Conservation (phyloP, 2,113 vertebrate species). For the Cyanocitta stelleri region DNA sequence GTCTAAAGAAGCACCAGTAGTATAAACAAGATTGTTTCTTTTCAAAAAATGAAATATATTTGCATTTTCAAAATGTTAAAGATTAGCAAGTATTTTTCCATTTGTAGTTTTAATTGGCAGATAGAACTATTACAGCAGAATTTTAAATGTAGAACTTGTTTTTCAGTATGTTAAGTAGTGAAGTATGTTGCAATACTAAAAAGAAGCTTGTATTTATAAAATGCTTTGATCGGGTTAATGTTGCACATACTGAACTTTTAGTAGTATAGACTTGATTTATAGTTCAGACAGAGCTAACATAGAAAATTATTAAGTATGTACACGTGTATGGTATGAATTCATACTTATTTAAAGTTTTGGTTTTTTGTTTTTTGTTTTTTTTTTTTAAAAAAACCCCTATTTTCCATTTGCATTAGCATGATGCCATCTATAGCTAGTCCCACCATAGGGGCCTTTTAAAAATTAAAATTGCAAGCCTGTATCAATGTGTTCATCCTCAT, state of each 20-base stretch:
- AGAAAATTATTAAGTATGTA: conserved; percentile 22
- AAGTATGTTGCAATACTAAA: conserved; percentile 69
- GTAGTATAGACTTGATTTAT: conserved; percentile 62
- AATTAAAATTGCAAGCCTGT: conserved; percentile 69
- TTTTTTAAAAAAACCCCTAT: neutral
- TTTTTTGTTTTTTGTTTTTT: neutral
- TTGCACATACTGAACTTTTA: conserved; percentile 66
- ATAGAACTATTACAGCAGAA: conserved; percentile 62
- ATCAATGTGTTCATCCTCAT: conserved; percentile 64
- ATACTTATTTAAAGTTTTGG: conserved; percentile 61
- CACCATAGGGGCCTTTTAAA: conserved; percentile 60
- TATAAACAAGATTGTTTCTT: conserved; percentile 60
- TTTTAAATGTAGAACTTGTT: conserved; percentile 66
- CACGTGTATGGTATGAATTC: conserved; percentile 56
- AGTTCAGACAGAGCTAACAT: conserved; percentile 53
- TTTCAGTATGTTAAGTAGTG: conserved; percentile 63
- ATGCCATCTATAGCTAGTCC: conserved; percentile 64
- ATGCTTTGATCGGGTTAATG: conserved; percentile 67
- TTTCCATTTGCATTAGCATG: conserved; percentile 69
- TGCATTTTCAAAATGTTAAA: conserved; percentile 67
- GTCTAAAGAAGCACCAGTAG: conserved; percentile 45
- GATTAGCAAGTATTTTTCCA: conserved; percentile 75
- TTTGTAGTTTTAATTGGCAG: conserved; percentile 64
- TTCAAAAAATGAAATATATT: conserved; percentile 67
- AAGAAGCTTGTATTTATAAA: conserved; percentile 73